Base-by-base conservation (phyloP, 1,140 invertebrate genomes). In the Bombus balteatus region DNA sequence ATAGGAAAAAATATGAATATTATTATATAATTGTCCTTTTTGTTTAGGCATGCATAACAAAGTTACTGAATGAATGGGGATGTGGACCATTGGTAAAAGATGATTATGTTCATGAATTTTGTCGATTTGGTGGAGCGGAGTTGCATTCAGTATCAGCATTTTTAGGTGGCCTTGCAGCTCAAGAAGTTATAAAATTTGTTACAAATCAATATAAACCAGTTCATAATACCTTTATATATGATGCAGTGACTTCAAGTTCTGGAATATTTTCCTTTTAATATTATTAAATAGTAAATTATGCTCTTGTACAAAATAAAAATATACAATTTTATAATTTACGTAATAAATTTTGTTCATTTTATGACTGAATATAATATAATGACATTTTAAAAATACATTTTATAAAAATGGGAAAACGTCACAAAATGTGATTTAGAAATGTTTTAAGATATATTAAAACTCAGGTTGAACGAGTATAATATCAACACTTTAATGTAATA, bases 121-220 rank as follows among this genome's bases (percentile, higher is more conserved):
- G 98, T 93, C 95, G 97, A 70, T 99, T 98, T 95, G 99, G 99
- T 71, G 98, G 98, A 32, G 96, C 98, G 13, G 99, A 99, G 95
- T 95, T 99, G 66, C 99, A 99, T 95, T 98, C 98, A 53, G 96
- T 99, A n/a, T 98, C 99, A 43, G 97, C 99, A 15, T 99, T 99
- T 94, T 96, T 99, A 83, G 97, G 98, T 89, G 99, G 99, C 4
- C 97, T 98, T 93, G 97, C 97, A 65, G 98, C 99, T 25, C 99
- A 99, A 91, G 99, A 99, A 96, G 97, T 97, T 6, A 99, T 99
- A 81, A 99, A 99, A 96, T 96, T 99, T n/a, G 96, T 99, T 71
- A 99, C 99, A 3, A 97, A 97, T 91, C 99, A 99, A 95, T 99
- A 99, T 94, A 98, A 99, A 92, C 99, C 99, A 22, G 96, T 99